These are phyloP conservation scores for Amphipoea oculea DNA, from an alignment of 2,888 invertebrate genomes.

Conservation along the genomic window DNA sequence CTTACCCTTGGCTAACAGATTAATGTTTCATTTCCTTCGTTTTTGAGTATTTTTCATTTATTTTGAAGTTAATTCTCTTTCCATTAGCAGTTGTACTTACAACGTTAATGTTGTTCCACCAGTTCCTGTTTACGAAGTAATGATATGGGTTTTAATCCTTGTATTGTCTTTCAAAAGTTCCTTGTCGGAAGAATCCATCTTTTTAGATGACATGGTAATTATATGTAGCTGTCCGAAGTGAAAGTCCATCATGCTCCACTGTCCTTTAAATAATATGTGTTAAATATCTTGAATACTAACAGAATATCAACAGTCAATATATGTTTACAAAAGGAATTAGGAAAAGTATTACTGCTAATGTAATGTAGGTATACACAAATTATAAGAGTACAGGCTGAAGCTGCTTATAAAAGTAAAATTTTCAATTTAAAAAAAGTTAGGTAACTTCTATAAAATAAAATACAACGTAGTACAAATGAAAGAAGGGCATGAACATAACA, in stretches of 20 bases:
- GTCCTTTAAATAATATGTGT: neutral
- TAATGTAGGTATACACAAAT: no score
- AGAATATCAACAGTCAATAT: no score
- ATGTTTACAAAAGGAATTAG: no score
- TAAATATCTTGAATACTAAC: no score
- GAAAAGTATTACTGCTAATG: no score
- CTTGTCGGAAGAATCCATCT: constrained; percentile 13
- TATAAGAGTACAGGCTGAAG: no score
- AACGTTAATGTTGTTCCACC: constrained; percentile 5
- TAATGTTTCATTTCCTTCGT: constrained; percentile 48
- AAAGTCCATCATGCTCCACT: neutral
- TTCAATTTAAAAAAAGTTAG: no score
- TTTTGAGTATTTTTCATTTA: constrained; percentile 53
- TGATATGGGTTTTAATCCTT: constrained; percentile 35
- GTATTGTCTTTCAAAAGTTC: constrained; percentile 20
- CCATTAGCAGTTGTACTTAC: constrained; percentile 32
- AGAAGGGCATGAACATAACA: no score
- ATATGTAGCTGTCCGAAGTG: neutral
- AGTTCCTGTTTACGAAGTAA: constrained; percentile 45
- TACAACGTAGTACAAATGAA: no score
- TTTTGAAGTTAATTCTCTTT: constrained; percentile 38
- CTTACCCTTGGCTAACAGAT: constrained; percentile 46
- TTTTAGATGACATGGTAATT: constrained; percentile 26
- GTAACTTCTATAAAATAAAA: no score
- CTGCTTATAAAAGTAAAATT: no score